Evolutionary conservation across 2,888 invertebrate species (phyloP).

Genomic region (Endomychus coccineus): DNA sequence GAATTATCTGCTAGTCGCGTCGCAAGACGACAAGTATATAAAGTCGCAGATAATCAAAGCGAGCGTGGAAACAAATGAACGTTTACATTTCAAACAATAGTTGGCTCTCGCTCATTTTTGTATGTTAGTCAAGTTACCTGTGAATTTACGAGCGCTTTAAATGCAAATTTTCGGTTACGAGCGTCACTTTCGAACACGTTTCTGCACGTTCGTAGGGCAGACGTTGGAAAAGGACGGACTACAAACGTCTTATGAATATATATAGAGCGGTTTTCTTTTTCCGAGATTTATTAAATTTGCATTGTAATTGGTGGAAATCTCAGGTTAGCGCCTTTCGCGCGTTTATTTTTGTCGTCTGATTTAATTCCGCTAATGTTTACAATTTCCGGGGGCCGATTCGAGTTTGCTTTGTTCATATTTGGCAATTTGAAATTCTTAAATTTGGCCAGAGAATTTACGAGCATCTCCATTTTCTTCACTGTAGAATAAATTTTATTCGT

Average conservation of each 20-base stretch:
- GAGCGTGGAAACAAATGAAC: conserved; percentile 4
- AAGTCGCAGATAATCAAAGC: too few species aligned
- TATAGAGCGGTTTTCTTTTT: background rate
- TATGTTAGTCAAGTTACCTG: conserved; percentile 5
- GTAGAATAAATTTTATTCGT: too few species aligned
- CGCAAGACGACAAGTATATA: too few species aligned
- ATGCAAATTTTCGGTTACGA: conserved; percentile 1
- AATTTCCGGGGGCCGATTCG: too few species aligned
- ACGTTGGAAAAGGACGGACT: background rate
- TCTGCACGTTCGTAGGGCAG: background rate
- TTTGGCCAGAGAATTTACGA: too few species aligned
- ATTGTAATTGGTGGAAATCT: conserved; percentile 3
- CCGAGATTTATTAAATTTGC: conserved; percentile 1
- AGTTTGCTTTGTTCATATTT: too few species aligned
- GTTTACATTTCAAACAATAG: background rate
- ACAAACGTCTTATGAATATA: background rate
- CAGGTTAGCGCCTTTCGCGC: too few species aligned
- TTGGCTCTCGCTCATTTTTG: background rate
- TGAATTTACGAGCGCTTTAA: conserved; percentile 3
- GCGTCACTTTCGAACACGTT: background rate
- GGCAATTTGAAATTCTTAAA: too few species aligned
- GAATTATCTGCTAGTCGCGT: too few species aligned
- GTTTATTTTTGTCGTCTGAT: too few species aligned
- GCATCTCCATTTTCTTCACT: too few species aligned
- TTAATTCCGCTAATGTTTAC: too few species aligned